A percentile compares a stretch with the other conserved stretches of the same genome.
Conservation (phyloP, 2,888 invertebrate genomes). For the Onchidella celtica region DNA sequence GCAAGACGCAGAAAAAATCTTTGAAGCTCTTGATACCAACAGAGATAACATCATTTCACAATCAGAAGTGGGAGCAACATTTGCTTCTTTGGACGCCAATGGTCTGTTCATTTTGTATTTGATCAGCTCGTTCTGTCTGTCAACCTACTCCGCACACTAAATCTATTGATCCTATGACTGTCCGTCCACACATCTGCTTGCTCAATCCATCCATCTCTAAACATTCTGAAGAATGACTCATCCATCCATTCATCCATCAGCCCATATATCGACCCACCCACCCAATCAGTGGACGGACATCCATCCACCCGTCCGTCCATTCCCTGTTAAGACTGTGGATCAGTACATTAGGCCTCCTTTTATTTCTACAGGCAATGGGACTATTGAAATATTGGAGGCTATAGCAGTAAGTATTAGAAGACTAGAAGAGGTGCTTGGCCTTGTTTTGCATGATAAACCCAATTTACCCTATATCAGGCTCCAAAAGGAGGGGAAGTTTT, state of each 20-base stretch:
- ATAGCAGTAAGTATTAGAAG: slow-evolving; percentile 5
- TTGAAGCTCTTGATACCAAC: slow-evolving; percentile 59
- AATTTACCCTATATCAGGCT: too few species aligned
- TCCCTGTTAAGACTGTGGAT: too few species aligned
- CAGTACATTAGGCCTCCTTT: too few species aligned
- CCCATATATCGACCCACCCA: too few species aligned
- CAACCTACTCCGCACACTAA: background rate
- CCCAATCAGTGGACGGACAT: too few species aligned
- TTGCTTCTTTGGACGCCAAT: slow-evolving; percentile 5
- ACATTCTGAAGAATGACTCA: background rate
- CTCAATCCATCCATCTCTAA: background rate
- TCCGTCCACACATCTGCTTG: too few species aligned
- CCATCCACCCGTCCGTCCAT: too few species aligned
- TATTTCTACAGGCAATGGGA: slow-evolving; percentile 1
- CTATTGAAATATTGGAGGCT: slow-evolving; percentile 7
- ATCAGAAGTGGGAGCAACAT: slow-evolving; percentile 53
- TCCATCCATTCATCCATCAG: too few species aligned
- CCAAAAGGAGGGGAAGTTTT: too few species aligned
- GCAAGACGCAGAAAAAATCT: slow-evolving; percentile 61
- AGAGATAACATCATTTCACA: slow-evolving; percentile 57
- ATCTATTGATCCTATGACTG: too few species aligned
- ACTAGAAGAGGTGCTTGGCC: too few species aligned
- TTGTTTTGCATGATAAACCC: too few species aligned
- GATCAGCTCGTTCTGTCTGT: background rate
- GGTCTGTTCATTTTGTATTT: background rate